These are phyloP conservation scores for Pao palembangensis DNA, from an alignment of 2,113 vertebrate species.

Conservation along the genomic window DNA sequence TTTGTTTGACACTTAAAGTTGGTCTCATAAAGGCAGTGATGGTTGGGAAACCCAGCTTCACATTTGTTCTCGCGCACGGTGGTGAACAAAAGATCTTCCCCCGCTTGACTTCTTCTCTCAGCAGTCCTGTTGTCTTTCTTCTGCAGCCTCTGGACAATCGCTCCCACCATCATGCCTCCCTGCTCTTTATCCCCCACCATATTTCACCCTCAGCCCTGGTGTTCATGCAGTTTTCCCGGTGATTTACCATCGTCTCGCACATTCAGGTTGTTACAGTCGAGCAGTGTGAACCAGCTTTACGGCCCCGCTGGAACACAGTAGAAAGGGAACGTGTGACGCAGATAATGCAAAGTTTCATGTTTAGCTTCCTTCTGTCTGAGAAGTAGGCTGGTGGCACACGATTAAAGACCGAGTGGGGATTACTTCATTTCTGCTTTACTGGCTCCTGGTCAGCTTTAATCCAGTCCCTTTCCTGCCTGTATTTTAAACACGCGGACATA, in stretches of 20 bases:
- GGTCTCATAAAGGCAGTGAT: slow-evolving; percentile 7
- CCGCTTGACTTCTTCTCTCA: neutral
- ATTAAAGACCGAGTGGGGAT: slow-evolving; percentile 22
- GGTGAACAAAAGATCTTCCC: slow-evolving; percentile 26
- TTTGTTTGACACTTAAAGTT: no score
- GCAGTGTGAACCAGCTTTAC: slow-evolving; percentile 48
- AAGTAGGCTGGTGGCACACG: neutral
- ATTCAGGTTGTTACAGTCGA: slow-evolving; percentile 59
- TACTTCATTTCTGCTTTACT: slow-evolving; percentile 16
- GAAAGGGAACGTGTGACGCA: neutral
- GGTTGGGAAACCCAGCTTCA: slow-evolving; percentile 27
- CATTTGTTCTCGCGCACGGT: slow-evolving; percentile 17
- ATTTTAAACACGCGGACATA: slow-evolving; percentile 54
- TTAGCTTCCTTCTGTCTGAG: neutral
- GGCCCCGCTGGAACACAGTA: slow-evolving; percentile 29
- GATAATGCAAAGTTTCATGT: neutral
- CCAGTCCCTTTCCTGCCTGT: slow-evolving; percentile 52
- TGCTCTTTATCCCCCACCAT: neutral
- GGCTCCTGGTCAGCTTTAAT: slow-evolving; percentile 21
- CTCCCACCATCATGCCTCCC: neutral
- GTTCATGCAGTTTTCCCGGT: slow-evolving; percentile 59
- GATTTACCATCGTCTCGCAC: slow-evolving; percentile 59
- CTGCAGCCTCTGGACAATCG: neutral
- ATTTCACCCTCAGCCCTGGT: slow-evolving; percentile 5
- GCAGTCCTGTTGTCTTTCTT: neutral